Base-by-base conservation (phyloP, 2,113 vertebrate genomes). In the Corapipo altera region DNA sequence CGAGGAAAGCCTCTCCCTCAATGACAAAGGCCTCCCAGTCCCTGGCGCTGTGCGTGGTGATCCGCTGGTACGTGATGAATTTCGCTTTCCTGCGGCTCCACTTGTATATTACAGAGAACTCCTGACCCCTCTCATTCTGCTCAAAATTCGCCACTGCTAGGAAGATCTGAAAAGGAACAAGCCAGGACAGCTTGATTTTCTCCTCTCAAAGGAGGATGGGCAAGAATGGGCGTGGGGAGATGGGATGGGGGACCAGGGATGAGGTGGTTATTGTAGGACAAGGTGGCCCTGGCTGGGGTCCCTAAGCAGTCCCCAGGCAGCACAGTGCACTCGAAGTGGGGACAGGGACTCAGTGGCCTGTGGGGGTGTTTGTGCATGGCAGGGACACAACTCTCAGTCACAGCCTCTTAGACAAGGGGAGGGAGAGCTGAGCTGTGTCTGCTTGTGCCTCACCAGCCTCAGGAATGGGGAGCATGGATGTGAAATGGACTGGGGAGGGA, bases 1-100 rank as follows among this genome's bases (percentile, higher is more conserved):
- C 99, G 2, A 99, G 98, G 97, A 99, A 99, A 71, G 98, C 97
- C 75, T 99, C 98, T 78, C 98, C 98, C 12, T 98, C 95, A 75
- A 99, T 98, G 86, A 93, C 91, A 83, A 99, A 99, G 49, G 99
- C 99, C 95, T 99, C 99, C 99, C 99, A 99, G 98, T 99, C 99
- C 12, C 99, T 97, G 39, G 99, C 99, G 3, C 99, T 98, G 97
- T 99, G 98, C 1, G 99, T 99, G 96, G 91, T 85, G 81, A 99
- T 97, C 54, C 98, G 97, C 98, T 99, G 99, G 97, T 99, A 98
- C 0, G 39, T 78, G 46, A 98, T 37, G 96, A 99, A 99, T 65
- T 97, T 98, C 61, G 98, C 98, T 54, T 98, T 98, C 88, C 97
- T 98, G 85, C 75, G 98, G 96, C 98, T 99, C 99, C 99, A 99